phyloP scores from a whole-genome alignment of 1,140 invertebrate genomes.

The Lepidostoma basale region DNA sequence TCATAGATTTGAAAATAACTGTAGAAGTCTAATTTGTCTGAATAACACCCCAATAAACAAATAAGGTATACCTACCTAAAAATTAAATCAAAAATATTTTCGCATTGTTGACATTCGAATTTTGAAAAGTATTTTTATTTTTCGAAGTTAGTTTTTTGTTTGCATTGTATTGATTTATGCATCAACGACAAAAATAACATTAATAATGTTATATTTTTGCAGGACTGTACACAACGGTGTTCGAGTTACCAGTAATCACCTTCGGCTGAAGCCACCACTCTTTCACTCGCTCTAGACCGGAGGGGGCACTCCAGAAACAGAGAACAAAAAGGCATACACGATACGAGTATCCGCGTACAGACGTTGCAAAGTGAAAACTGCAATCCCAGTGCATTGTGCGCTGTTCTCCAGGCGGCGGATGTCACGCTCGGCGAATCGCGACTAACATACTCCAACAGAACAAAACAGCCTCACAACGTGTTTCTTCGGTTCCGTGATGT shows the following conservation, averaged over 20 bases:
- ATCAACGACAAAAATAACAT: too few relatives aligned
- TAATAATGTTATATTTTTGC: too few relatives aligned
- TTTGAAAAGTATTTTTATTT: too few relatives aligned
- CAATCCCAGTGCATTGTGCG: background rate
- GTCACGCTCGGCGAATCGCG: slow-evolving; percentile 3
- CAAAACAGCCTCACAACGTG: background rate
- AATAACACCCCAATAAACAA: too few relatives aligned
- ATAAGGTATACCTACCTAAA: too few relatives aligned
- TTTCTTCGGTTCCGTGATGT: background rate
- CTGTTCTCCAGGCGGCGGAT: background rate
- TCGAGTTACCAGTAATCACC: background rate
- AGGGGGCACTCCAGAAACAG: background rate
- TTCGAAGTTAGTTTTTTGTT: too few relatives aligned
- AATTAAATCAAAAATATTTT: too few relatives aligned
- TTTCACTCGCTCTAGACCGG: background rate
- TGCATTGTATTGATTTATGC: too few relatives aligned
- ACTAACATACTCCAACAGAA: background rate
- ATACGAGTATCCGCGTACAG: background rate
- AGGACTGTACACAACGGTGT: too few relatives aligned
- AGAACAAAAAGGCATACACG: background rate
- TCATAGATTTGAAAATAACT: too few relatives aligned
- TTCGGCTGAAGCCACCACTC: background rate
- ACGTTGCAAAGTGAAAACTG: background rate
- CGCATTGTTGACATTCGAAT: too few relatives aligned
- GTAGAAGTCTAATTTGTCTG: too few relatives aligned